Conservation (phyloP, 1,140 invertebrate species). For the Neuroterus valhalla region DNA sequence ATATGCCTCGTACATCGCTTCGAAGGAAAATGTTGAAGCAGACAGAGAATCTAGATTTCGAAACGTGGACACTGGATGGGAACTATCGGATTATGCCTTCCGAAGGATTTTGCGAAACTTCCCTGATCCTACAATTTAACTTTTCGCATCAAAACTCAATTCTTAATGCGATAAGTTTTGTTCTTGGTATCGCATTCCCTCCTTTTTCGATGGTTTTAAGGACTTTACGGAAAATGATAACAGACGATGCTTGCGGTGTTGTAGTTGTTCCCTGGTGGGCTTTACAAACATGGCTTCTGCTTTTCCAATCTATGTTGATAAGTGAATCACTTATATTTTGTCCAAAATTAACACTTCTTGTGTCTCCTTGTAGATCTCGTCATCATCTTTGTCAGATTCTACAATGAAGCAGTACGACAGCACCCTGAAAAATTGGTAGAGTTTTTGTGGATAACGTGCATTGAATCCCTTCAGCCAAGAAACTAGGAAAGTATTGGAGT, state of each 20-base stretch:
- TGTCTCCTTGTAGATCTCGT: not conserved
- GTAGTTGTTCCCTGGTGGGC: not conserved
- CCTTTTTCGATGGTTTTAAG: not conserved
- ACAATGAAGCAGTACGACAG: too few species aligned
- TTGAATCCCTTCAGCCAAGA: too few species aligned
- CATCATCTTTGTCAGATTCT: not conserved
- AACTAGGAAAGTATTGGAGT: too few species aligned
- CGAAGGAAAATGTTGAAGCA: not conserved
- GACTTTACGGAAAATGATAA: not conserved
- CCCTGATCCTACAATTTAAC: not conserved
- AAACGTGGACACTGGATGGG: not conserved
- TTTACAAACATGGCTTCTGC: conserved; percentile 16
- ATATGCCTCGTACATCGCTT: not conserved
- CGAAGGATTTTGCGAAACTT: not conserved
- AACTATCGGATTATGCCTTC: not conserved
- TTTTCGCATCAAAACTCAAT: not conserved
- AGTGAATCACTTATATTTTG: not conserved
- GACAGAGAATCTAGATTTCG: not conserved
- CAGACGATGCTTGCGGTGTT: not conserved
- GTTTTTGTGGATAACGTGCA: too few species aligned
- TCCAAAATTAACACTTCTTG: not conserved
- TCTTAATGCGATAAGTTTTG: not conserved
- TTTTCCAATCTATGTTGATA: conserved; percentile 27
- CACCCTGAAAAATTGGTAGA: too few species aligned
- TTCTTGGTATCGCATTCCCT: not conserved